phyloP scores from a whole-genome alignment of 2,888 invertebrate species.

The Lithophane socia region DNA sequence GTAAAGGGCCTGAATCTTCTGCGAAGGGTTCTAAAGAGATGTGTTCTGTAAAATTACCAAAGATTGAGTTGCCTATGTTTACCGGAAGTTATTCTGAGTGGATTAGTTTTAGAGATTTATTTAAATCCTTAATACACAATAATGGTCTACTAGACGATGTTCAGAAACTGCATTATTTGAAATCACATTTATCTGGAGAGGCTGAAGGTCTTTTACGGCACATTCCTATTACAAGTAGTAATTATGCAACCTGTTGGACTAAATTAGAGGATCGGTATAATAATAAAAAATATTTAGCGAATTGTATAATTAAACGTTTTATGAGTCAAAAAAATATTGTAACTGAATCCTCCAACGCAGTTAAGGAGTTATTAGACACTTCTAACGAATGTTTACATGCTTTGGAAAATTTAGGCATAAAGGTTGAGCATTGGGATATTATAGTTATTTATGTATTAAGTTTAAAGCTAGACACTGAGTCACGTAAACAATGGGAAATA shows the following conservation, averaged over 20 bases:
- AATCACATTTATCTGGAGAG: too few species aligned
- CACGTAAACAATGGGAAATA: neutral
- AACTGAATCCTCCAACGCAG: neutral
- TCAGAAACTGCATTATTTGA: too few species aligned
- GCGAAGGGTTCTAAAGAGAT: constrained; percentile 9
- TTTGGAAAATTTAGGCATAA: neutral
- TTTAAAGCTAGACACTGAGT: neutral
- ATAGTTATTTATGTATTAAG: neutral
- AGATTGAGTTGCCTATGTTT: constrained; percentile 19
- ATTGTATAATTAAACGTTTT: constrained; percentile 13
- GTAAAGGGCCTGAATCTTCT: constrained; percentile 4
- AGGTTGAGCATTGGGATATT: constrained; percentile 3
- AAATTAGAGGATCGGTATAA: too few species aligned
- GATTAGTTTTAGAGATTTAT: constrained; percentile 23
- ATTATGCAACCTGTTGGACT: too few species aligned
- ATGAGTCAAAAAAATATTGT: constrained; percentile 3
- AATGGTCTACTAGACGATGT: too few species aligned
- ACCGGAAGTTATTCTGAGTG: constrained; percentile 21
- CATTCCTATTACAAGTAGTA: too few species aligned
- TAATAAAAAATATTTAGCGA: constrained; percentile 2
- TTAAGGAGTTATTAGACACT: neutral
- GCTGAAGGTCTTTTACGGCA: too few species aligned
- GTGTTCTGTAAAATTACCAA: constrained; percentile 20
- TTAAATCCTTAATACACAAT: constrained; percentile 15
- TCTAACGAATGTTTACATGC: constrained; percentile 17